Conservation (phyloP, 64 coral and sea anemone species). For the Montipora capricornis region DNA sequence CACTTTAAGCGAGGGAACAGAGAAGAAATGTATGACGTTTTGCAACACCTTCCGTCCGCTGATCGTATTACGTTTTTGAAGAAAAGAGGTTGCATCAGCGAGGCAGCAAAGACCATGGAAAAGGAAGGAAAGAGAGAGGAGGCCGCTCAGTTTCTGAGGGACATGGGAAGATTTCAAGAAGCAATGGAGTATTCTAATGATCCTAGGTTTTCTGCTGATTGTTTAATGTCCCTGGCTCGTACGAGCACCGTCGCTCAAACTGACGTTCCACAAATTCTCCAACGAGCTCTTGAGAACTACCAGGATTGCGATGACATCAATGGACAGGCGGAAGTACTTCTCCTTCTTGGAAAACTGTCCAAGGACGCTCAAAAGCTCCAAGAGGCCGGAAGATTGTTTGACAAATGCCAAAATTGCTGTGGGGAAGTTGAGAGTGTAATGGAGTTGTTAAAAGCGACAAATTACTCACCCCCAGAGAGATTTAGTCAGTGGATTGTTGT, state of each 20-base stretch:
- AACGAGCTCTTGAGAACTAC: slow-evolving; percentile 53
- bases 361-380: slow-evolving; percentile 9
- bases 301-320: slow-evolving; percentile 35
- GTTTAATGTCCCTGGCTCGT: slow-evolving; percentile 64
- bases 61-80: slow-evolving; percentile 87
- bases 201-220: slow-evolving; percentile 75
- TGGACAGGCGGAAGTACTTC: slow-evolving; percentile 62
- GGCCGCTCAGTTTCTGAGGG: slow-evolving; percentile 54
- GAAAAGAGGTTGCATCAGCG: slow-evolving; percentile 49
- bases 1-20: slow-evolving; percentile 49
- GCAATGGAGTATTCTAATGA: slow-evolving; percentile 64
- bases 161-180: slow-evolving; percentile 59
- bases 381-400: slow-evolving; percentile 67
- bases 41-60: slow-evolving; percentile 65
- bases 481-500: slow-evolving; percentile 64
- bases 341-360: slow-evolving; percentile 50
- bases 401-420: slow-evolving; percentile 60
- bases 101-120: slow-evolving; percentile 63
- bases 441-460: slow-evolving; percentile 24
- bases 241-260: neutral
- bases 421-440: slow-evolving; percentile 81
- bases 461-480: neutral
- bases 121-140: slow-evolving; percentile 66
- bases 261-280: slow-evolving; percentile 15
- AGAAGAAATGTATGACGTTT: slow-evolving; percentile 73